These are phyloP conservation scores for Fulmarus glacialis DNA, from an alignment of 2,113 vertebrate genomes.

Conservation along the genomic window DNA sequence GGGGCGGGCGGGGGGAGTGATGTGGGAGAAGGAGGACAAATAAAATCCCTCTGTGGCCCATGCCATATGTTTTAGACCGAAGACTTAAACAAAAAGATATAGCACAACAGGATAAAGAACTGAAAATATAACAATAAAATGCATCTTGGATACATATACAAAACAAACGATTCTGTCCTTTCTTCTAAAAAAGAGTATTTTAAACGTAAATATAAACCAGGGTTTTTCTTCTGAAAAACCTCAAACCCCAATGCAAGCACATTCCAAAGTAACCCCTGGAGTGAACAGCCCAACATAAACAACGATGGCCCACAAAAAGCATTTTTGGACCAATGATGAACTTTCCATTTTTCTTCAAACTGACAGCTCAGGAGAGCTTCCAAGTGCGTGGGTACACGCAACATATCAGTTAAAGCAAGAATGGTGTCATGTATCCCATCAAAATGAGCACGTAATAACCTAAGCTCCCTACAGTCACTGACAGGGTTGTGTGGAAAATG, in stretches of 20 bases:
- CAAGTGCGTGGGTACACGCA: background rate
- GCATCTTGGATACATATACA: background rate
- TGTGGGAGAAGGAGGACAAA: background rate
- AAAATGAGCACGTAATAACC: background rate
- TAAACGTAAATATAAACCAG: background rate
- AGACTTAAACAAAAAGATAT: background rate
- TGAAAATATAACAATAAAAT: background rate
- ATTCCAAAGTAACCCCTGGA: constrained; percentile 18
- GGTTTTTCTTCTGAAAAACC: background rate
- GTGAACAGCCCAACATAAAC: background rate
- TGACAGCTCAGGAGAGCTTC: constrained; percentile 7
- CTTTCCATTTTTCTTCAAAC: constrained; percentile 34
- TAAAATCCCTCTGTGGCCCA: background rate
- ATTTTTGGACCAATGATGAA: constrained; percentile 5
- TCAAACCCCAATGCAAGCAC: background rate
- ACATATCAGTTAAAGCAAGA: background rate
- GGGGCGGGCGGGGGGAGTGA: fast-evolving
- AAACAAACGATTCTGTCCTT: background rate
- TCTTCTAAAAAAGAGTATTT: background rate
- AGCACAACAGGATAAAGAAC: background rate
- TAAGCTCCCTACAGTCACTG: background rate
- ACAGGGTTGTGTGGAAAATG: background rate
- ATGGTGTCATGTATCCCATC: background rate
- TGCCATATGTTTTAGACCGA: background rate
- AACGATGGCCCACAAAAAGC: background rate